Evolutionary conservation across 2,113 vertebrate genomes (phyloP), one percentile per base, ranked within the genome.

Genomic region (Apus apus): DNA sequence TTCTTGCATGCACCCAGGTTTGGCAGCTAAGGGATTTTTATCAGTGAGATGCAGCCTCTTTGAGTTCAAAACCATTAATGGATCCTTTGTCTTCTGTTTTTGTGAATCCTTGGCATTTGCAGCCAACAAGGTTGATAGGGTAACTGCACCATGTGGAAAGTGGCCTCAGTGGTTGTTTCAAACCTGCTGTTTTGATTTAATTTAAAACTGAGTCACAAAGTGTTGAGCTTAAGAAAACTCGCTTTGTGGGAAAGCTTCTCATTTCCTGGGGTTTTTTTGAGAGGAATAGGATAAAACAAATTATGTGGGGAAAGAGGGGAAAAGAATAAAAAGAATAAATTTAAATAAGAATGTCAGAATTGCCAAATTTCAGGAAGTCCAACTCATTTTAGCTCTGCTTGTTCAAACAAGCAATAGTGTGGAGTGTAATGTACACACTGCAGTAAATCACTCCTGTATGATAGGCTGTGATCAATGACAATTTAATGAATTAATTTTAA

Each of bases 401-500:
- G 79, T 71, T 93, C 68, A 73, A 92, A 65, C 74, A 76, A 54
- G 36, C 67, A 61, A 32, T 48, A 89, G 61, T 53, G 46, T 11
- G 8, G 76, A 61, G 26, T 76, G 29, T 72, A 83, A 66, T 51
- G 68, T 89, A 89, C 32, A 54, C 66, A 57, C 81, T 85, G 53
- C 67, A 82, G 89, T 94, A 94, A 91, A 92, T 96, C 81, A 92
- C 90, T 93, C 76, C 91, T 58, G 22, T 93, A 70, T 92, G 94
- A 97, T 96, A 93, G 74, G 62, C 88, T 92, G 72, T 93, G 95
- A 96, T 97, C 95, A 94, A 97, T 97, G 96, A 93, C 86, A 95
- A 97, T 94, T 87, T 97, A 96, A 96, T 96, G 95, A 97, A 96
- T 95, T 95, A 66, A 93, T 95, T 96, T 92, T 93, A 87, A 96